Evolutionary conservation across 2,797 vertebrate genomes (phyloP).

Genomic region (Steatocranus sp.): DNA sequence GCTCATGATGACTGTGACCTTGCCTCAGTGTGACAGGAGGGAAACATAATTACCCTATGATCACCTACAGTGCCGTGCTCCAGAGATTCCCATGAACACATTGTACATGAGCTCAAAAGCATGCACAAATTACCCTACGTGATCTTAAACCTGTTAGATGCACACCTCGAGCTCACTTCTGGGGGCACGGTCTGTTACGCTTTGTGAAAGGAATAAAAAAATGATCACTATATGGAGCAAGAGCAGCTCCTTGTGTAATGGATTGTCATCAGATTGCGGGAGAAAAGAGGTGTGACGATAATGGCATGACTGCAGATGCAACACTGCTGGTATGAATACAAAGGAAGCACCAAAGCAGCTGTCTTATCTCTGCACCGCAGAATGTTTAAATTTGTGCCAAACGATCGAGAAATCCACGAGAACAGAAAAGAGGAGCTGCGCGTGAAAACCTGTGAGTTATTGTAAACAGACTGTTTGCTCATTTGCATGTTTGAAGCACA

Average conservation of each 20-base stretch:
- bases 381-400: neutral
- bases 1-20: conserved; percentile 33
- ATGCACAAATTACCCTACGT: conserved; percentile 15
- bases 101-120: neutral
- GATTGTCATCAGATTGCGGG: conserved; percentile 14
- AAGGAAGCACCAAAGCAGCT: neutral
- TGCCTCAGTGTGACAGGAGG: conserved; percentile 30
- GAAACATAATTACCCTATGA: conserved; percentile 26
- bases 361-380: conserved; percentile 34
- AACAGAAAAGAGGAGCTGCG: neutral
- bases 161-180: conserved; percentile 16
- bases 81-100: neutral
- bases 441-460: neutral
- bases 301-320: neutral
- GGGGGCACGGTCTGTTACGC: conserved; percentile 27
- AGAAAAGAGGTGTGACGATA: neutral
- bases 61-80: conserved; percentile 9
- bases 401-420: neutral
- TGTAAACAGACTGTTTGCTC: neutral
- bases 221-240: conserved; percentile 28
- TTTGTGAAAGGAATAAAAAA: conserved; percentile 39
- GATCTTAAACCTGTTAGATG: conserved; percentile 8
- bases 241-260: conserved; percentile 29
- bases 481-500: neutral
- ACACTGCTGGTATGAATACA: neutral